These are phyloP conservation scores for Leistus spinibarbis DNA, from an alignment of 2,888 invertebrate genomes.

Conservation along the genomic window DNA sequence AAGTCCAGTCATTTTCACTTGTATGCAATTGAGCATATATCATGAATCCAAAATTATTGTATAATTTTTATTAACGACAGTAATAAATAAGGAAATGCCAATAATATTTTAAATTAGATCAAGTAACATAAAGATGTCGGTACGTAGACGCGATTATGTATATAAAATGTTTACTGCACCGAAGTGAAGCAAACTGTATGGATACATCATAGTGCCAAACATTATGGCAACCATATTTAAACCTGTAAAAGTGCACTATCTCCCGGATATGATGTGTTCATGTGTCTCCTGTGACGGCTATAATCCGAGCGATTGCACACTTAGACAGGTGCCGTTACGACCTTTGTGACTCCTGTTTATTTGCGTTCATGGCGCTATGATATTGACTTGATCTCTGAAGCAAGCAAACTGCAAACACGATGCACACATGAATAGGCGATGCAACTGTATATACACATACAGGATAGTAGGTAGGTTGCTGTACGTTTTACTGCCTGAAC, in stretches of 20 bases:
- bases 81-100: not conserved
- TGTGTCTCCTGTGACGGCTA: conserved; percentile 6
- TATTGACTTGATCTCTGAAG: conserved; percentile 24
- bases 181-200: not conserved
- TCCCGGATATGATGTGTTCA: conserved; percentile 3
- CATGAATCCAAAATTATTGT: too few relatives aligned
- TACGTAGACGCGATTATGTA: not conserved
- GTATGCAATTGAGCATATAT: too few relatives aligned
- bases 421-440: conserved; percentile 11
- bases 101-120: not conserved
- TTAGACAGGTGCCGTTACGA: conserved; percentile 8
- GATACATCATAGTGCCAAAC: not conserved
- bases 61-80: too few relatives aligned
- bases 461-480: not conserved
- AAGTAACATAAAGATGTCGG: not conserved
- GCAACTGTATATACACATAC: not conserved
- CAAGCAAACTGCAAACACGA: not conserved
- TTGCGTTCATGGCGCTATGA: conserved; percentile 8
- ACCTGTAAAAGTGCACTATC: conserved; percentile 6
- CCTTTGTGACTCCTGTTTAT: conserved; percentile 16
- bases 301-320: not conserved
- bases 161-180: conserved; percentile 4
- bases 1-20: too few relatives aligned
- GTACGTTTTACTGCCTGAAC: conserved; percentile 14
- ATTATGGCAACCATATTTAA: not conserved